Percentiles rank a stretch among this genome's conserved stretches.
Evolutionary conservation across 2,113 vertebrate species (phyloP).

Genomic region (Anseranas semipalmata): DNA sequence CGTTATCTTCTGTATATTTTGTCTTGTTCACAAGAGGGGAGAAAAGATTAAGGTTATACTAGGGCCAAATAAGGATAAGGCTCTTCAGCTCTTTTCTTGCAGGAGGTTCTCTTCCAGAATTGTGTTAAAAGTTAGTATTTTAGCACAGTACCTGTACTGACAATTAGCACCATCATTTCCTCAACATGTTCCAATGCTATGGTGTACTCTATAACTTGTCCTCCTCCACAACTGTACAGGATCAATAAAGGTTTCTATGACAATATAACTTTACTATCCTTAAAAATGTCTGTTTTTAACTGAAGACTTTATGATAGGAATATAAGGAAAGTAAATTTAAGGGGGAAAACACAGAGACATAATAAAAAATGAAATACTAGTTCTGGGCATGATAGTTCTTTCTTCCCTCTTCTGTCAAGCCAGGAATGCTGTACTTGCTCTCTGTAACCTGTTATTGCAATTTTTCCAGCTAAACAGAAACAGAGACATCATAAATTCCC

Average conservation of each 20-base stretch:
- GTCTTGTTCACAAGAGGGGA: not conserved
- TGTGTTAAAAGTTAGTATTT: not conserved
- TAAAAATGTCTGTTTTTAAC: not conserved
- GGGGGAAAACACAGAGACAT: not conserved
- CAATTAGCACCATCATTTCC: not conserved
- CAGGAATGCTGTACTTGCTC: not conserved
- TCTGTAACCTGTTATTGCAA: not conserved
- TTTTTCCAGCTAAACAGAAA: constrained; percentile 8
- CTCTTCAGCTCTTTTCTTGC: not conserved
- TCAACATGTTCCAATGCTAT: not conserved
- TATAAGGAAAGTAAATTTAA: not conserved
- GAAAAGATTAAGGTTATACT: not conserved
- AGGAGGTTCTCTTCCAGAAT: not conserved
- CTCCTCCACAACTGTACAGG: not conserved
- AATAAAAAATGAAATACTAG: not conserved
- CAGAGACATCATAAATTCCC: not conserved
- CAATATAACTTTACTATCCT: not conserved
- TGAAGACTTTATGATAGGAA: not conserved
- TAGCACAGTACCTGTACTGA: not conserved
- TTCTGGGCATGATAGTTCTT: not conserved
- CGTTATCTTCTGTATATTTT: not conserved
- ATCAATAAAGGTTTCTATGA: not conserved
- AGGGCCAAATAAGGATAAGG: not conserved
- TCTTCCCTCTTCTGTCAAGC: not conserved
- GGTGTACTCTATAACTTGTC: not conserved